Evolutionary conservation across 1,140 invertebrate species (phyloP).

Genomic region (Anastrepha ludens): DNA sequence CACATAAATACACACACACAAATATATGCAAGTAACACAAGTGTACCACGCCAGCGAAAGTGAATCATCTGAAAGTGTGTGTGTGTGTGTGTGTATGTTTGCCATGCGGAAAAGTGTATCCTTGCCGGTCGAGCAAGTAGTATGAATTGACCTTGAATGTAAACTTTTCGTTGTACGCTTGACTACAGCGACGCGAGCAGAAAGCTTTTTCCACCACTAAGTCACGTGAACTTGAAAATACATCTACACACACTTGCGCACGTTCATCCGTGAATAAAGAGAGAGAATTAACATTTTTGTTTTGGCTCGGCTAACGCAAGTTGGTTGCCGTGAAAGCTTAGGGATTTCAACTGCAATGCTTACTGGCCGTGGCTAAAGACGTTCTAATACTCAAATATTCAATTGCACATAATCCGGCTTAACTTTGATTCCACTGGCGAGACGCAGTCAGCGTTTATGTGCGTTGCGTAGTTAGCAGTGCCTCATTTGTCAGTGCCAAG

Average conservation of each 20-base stretch:
- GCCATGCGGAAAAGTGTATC: not conserved
- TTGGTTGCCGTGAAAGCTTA: not conserved
- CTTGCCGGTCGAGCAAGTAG: not conserved
- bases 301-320: no score
- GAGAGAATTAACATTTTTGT: not conserved
- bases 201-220: constrained; percentile 13
- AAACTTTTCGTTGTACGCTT: not conserved
- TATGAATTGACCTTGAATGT: not conserved
- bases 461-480: not conserved
- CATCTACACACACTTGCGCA: not conserved
- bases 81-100: not conserved
- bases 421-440: not conserved
- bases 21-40: not conserved
- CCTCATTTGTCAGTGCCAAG: not conserved
- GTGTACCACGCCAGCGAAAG: no score
- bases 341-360: not conserved
- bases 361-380: constrained; percentile 15
- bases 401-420: constrained; percentile 5
- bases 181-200: not conserved
- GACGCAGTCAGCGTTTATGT: not conserved
- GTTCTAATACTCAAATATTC: not conserved
- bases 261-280: not conserved
- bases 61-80: not conserved
- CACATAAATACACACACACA: not conserved
- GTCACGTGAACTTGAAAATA: not conserved